Base-by-base conservation (phyloP, 2,888 invertebrate genomes). In the Tetropium fuscum region DNA sequence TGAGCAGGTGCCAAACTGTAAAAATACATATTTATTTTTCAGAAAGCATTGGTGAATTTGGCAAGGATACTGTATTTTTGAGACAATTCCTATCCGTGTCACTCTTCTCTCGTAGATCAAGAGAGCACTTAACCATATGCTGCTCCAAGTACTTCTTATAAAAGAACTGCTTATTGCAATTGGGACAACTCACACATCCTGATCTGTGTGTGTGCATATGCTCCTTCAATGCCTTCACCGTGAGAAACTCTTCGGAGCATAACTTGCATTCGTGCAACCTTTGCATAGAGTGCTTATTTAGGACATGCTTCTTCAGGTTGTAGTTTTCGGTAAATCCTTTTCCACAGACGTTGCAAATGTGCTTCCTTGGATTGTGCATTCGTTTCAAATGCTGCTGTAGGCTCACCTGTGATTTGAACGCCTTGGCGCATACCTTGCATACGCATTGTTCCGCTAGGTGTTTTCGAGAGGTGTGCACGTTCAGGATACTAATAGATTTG, bases 341-440 rank as follows among this genome's bases (percentile, higher is more conserved):
- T 8, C 53, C 60, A 27, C 72, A 72, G 10, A 69, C 56, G n/a
- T 60, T 54, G 27, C 73, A 74, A 15, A 55, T 19, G 30, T 70
- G 63, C 22, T 69, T 71, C 16, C 62, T 58, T 8, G 63, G 58
- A 4, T 64, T 58, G 51, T 73, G 73, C 30, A 71, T 67, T 4
- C 71, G 65, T 58, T 69, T 70, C 57, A 66, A 66, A 32, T 74
- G 74, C 40, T 68, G 70, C 4, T 61, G 51, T 19, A 73, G 56
- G 45, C 73, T 70, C 4, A 70, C 58, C 57, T 70, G 69, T 0
- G 71, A 72, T 53, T 70, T 71, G 43, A 73, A 72, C 5, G 61
- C 43, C 53, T 74, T 74, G 3, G 63, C 64, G 38, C 74, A 73
- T 13, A 72, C 59, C 41, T 71, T 67, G 41, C 74, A 74, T 4